Percentiles rank a stretch among this genome's conserved stretches.
These are phyloP conservation scores for Ciconia nigra DNA, from an alignment of 2,797 vertebrate genomes.

Conservation along the genomic window DNA sequence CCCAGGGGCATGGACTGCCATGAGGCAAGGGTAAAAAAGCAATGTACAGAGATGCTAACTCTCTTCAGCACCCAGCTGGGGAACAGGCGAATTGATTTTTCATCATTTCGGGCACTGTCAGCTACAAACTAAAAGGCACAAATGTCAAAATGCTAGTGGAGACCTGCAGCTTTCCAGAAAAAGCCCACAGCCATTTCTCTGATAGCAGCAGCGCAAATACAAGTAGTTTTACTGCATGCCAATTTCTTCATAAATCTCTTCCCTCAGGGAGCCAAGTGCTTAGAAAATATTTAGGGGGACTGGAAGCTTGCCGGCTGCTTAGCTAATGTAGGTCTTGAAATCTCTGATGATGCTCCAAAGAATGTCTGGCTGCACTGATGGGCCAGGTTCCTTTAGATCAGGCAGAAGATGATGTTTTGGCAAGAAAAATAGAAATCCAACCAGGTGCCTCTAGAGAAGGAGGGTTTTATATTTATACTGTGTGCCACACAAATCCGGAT, in stretches of 20 bases:
- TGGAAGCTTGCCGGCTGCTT: background rate
- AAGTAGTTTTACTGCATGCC: background rate
- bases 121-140: background rate
- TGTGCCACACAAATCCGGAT: background rate
- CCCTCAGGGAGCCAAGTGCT: background rate
- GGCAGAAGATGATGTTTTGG: background rate
- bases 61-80: background rate
- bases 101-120: background rate
- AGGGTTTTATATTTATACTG: background rate
- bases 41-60: background rate
- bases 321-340: background rate
- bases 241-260: slow-evolving; percentile 25
- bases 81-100: background rate
- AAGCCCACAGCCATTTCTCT: background rate
- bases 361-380: background rate
- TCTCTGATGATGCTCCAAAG: slow-evolving; percentile 17
- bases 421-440: background rate
- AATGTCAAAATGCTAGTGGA: background rate
- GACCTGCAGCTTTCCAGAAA: background rate
- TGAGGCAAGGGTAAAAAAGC: background rate
- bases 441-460: background rate
- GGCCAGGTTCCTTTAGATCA: background rate
- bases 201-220: background rate
- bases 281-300: slow-evolving; percentile 12
- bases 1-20: background rate